Conservation (phyloP, 1,140 invertebrate species). For the Sipha flava region DNA sequence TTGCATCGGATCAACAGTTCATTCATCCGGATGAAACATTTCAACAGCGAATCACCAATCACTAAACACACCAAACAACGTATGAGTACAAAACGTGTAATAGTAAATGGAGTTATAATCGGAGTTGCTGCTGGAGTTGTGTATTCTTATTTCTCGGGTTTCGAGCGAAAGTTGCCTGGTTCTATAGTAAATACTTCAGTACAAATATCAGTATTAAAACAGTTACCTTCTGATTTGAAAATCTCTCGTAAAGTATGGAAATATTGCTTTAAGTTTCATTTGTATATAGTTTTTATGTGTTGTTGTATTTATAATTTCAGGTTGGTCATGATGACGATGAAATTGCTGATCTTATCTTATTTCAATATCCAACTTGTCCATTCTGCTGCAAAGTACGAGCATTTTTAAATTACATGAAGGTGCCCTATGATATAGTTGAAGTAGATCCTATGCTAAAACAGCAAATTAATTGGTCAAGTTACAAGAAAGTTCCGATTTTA, state of each 20-base stretch:
- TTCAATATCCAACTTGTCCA: constrained; percentile 95
- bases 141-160: constrained; percentile 46
- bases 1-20: not conserved
- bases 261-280: not conserved
- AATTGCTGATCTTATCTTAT: constrained; percentile 76
- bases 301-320: constrained; percentile 48
- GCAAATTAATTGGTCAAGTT: constrained; percentile 87
- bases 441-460: constrained; percentile 87
- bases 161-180: constrained; percentile 44
- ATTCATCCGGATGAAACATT: not conserved
- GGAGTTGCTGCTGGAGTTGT: constrained; percentile 47
- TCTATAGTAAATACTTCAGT: constrained; percentile 45
- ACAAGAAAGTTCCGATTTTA: constrained; percentile 95
- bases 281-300: not conserved
- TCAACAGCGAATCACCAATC: not conserved
- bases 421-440: constrained; percentile 93
- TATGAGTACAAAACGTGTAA: not conserved
- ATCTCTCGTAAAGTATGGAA: constrained; percentile 46
- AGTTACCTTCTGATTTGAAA: constrained; percentile 47
- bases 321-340: constrained; percentile 57
- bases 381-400: constrained; percentile 97
- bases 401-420: constrained; percentile 85
- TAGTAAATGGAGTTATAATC: constrained; percentile 45
- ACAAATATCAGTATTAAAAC: constrained; percentile 45
- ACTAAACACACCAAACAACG: not conserved